Evolutionary conservation across 2,797 vertebrate genomes (phyloP).

Genomic region (Liparis tanakae): DNA sequence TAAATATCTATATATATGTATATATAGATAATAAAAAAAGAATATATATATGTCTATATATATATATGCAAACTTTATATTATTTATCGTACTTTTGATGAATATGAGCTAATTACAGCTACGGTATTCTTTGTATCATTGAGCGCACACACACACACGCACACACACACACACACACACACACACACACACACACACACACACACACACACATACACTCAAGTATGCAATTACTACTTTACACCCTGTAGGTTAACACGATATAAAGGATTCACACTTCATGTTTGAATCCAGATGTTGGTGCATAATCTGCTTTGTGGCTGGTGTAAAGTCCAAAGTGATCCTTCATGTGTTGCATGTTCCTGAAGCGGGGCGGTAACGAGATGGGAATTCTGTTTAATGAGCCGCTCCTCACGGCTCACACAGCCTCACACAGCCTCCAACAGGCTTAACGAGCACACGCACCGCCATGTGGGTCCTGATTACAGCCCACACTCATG

Average conservation of each 20-base stretch:
- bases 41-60: too few relatives aligned
- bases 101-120: neutral
- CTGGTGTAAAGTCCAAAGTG: neutral
- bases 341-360: neutral
- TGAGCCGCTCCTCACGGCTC: slow-evolving; percentile 26
- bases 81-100: neutral
- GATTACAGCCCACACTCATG: slow-evolving; percentile 21
- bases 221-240: neutral
- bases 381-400: slow-evolving; percentile 17
- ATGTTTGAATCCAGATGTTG: slow-evolving; percentile 8
- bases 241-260: neutral
- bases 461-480: neutral
- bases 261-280: neutral
- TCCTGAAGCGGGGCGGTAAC: neutral
- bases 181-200: too few relatives aligned
- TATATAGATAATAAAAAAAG: too few relatives aligned
- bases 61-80: neutral
- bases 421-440: slow-evolving; percentile 5
- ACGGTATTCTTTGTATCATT: neutral
- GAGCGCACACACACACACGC: too few relatives aligned
- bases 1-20: too few relatives aligned
- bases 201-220: neutral
- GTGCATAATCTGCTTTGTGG: neutral
- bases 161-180: too few relatives aligned
- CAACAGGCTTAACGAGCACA: slow-evolving; percentile 15